phyloP scores from a whole-genome alignment of 2,888 invertebrate species.

The Agonum fuliginosum region DNA sequence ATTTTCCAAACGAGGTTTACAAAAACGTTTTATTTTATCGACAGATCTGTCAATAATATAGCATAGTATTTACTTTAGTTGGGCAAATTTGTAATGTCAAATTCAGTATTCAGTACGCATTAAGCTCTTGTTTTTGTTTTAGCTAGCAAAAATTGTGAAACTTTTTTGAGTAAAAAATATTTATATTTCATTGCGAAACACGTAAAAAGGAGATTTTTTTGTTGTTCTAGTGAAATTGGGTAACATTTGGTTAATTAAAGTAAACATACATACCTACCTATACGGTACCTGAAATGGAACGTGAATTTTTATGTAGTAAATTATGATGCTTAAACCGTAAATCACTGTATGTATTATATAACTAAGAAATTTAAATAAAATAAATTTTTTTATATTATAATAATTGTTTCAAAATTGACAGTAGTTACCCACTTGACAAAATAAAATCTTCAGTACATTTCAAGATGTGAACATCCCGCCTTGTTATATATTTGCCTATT shows the following conservation, averaged over 20 bases:
- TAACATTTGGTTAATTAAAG: slow-evolving; percentile 5
- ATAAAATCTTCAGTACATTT: no score
- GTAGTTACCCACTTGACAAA: no score
- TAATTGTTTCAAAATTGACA: no score
- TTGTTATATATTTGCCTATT: no score
- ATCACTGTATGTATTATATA: no score
- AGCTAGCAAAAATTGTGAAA: neutral
- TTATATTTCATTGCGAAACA: slow-evolving; percentile 1
- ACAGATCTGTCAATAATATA: slow-evolving; percentile 8
- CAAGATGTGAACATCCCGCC: no score
- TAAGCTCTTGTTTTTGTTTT: slow-evolving; percentile 1
- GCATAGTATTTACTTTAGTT: neutral
- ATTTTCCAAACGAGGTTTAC: neutral
- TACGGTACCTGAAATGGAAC: slow-evolving; percentile 4
- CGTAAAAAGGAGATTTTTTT: neutral
- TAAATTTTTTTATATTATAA: no score
- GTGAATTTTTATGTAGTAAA: no score
- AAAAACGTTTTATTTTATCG: slow-evolving; percentile 21
- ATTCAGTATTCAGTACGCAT: neutral
- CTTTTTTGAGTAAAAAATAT: slow-evolving; percentile 1
- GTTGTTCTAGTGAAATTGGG: neutral
- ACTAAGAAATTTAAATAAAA: no score
- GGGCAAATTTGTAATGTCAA: neutral
- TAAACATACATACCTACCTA: no score
- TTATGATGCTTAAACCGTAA: no score